Evolutionary conservation across 2,113 vertebrate species (phyloP), one percentile per base, ranked within the genome.

Genomic region (Bubo bubo): DNA sequence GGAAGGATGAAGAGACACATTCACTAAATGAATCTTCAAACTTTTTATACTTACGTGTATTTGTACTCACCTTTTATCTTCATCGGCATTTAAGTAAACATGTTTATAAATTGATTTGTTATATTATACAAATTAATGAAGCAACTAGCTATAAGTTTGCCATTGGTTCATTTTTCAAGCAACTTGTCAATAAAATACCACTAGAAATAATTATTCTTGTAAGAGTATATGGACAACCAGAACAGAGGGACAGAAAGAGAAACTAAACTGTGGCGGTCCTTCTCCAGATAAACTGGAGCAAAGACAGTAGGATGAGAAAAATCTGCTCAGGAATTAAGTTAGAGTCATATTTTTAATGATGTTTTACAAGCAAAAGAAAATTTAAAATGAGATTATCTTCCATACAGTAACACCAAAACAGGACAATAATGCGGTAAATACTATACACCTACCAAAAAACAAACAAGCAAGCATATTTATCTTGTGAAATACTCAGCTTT

Each of bases 101-200:
- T 23, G 30, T 81, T 86, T 73, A 82, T 83, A 72, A 97, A 96
- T 60, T 83, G 37, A 84, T 88, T 96, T 92, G 45, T 56, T 95
- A 37, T 55, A 88, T 87, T 83, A 82, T n/a, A 79, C 41, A 93
- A 96, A 96, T 90, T 83, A 94, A 90, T 71, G 64, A 93, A 89
- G 68, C 47, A 96, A 95, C 49, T 79, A 93, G 59, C 55, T 90
- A 37, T n/a, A 91, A 90, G 35, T 85, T 91, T 94, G 77, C 50
- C 77, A 89, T 35, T 2, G 1, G 24, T 72, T 93, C 53, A 73
- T 76, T 94, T 96, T 95, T 95, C 76, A 92, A 92, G 66, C 23
- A 82, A 35, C n/a, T 80, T 88, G 34, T 86, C 89, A 75, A 92
- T 72, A 92, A 90, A 92, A 22, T 71, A 84, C 81, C 30, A 66